Base-by-base conservation (phyloP, 2,888 invertebrate genomes). In the Agriopis leucophaearia region DNA sequence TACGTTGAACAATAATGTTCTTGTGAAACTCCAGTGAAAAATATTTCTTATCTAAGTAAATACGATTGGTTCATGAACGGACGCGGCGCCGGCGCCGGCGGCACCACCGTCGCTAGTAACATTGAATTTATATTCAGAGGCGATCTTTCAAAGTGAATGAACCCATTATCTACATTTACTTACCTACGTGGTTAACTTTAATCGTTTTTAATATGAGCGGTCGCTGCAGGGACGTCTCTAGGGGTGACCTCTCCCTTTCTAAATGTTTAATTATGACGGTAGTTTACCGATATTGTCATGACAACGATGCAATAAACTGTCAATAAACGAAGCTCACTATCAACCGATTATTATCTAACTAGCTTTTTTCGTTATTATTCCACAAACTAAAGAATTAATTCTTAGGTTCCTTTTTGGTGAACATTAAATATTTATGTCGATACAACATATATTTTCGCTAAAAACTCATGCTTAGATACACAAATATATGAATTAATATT, bases 81-180 rank as follows among this genome's bases (percentile, higher is more conserved):
- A 18, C 58, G 47, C 59, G n/a, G 42, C 42, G 44, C 44, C 18
- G 35, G 15, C 40, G 40, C 44, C 45, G 10, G 42, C 42, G 44
- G 40, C 38, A 16, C 12, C 40, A 47, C 44, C 52, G 45, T 15
- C 42, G 54, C 44, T 5, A 38, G 13, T 47, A 51, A 57, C 62
- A 64, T 68, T 58, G 62, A 72, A 69, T 71, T 62, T 45, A 72
- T 69, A 74, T 74, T 73, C 66, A 74, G 70, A 56, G 55, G 66
- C 42, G 58, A 70, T 73, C 58, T 61, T 73, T 62, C 27, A 56
- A 73, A 64, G 83, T 79, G 76, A 85, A 83, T 59, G 78, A 82
- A 82, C 83, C 74, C 78, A 81, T 81, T 77, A 78, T 66, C 71
- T 62, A 71, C 68, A 59, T 66, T 64, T 66, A 74, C 70, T 67